Conservation (phyloP, 2,113 vertebrate species). For the Pteruthius melanotis region DNA sequence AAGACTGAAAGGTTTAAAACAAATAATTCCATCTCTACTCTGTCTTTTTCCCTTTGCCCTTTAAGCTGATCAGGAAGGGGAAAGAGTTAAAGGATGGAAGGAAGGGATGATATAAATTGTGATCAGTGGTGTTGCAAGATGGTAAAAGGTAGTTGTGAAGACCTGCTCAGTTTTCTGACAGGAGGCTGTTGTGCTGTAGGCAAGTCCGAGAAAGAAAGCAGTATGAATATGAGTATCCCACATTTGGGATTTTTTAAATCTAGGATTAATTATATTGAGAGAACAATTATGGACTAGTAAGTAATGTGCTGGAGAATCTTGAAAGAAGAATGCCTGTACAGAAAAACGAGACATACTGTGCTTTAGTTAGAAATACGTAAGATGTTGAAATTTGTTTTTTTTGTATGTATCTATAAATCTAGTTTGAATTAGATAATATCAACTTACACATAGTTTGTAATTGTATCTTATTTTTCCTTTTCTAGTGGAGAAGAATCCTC, state of each 20-base stretch:
- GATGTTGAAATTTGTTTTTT: background rate
- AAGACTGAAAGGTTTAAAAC: background rate
- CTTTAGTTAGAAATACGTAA: background rate
- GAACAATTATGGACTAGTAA: background rate
- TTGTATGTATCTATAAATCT: background rate
- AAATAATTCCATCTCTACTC: background rate
- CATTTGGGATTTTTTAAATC: background rate
- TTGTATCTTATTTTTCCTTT: background rate
- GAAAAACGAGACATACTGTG: background rate
- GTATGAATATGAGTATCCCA: background rate
- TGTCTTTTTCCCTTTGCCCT: background rate
- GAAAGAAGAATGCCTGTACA: background rate
- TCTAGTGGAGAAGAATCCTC: slow-evolving; percentile 95
- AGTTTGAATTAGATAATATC: background rate
- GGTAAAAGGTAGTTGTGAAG: background rate
- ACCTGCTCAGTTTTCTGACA: background rate
- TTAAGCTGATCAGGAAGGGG: background rate
- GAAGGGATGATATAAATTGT: background rate
- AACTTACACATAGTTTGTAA: background rate
- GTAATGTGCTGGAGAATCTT: background rate
- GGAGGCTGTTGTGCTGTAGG: background rate
- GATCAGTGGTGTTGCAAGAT: background rate
- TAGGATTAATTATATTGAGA: background rate
- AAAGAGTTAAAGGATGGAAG: background rate
- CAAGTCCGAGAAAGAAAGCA: background rate